A percentile compares a stretch with the other conserved stretches of the same genome.
phyloP scores from a whole-genome alignment of 2,113 vertebrate genomes.

The Engystomops pustulosus region DNA sequence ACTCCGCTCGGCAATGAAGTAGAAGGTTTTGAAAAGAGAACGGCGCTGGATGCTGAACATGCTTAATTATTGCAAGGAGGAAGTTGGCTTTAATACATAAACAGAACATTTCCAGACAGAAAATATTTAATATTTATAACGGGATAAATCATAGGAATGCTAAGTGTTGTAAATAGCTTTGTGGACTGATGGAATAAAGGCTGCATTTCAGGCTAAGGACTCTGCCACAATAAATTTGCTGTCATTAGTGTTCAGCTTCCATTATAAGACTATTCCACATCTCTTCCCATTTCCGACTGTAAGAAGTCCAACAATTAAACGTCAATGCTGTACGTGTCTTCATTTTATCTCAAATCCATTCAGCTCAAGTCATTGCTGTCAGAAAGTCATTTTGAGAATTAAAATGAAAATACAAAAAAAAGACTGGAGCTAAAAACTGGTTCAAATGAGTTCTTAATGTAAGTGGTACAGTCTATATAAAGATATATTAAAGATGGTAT shows the following conservation, averaged over 20 bases:
- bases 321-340: background rate
- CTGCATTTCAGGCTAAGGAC: constrained; percentile 1
- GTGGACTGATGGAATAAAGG: constrained; percentile 18
- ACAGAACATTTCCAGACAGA: constrained; percentile 37
- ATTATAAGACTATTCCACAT: background rate
- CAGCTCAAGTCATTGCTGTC: background rate
- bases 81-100: constrained; percentile 45
- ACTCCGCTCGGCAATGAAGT: constrained; percentile 36
- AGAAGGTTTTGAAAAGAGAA: constrained; percentile 33
- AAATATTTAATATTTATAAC: constrained; percentile 44
- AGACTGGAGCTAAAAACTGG: too few species aligned
- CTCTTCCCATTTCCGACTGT: background rate
- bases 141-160: constrained; percentile 25
- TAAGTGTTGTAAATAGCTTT: constrained; percentile 39
- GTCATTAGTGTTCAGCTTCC: background rate
- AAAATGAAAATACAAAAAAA: background rate
- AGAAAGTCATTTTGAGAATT: background rate
- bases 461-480: too few species aligned
- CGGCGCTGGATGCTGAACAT: constrained; percentile 38
- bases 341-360: too few species aligned
- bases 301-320: constrained; percentile 13
- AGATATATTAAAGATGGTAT: too few species aligned
- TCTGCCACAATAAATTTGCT: constrained; percentile 26
- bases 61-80: constrained; percentile 49
- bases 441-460: too few species aligned